Conservation (phyloP, 2,113 vertebrate species). For the Dermatemys mawii region DNA sequence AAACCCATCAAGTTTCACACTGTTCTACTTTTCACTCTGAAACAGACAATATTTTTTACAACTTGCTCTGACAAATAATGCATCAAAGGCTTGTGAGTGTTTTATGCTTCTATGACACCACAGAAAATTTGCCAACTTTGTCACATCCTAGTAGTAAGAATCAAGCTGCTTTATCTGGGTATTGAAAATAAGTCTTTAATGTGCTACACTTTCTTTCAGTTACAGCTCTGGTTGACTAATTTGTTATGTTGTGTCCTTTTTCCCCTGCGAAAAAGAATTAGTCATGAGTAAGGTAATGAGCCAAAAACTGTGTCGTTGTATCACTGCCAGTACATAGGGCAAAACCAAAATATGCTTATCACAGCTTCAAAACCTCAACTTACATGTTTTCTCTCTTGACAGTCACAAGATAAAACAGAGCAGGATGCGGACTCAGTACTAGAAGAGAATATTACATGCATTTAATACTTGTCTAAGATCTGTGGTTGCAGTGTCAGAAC, state of each 20-base stretch:
- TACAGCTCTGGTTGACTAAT: conserved; percentile 52
- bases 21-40: neutral
- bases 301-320: conserved; percentile 30
- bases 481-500: neutral
- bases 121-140: conserved; percentile 35
- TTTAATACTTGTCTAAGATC: neutral
- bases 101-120: conserved; percentile 33
- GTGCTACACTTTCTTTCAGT: conserved; percentile 3
- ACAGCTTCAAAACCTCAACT: conserved; percentile 31
- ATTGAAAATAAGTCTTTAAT: conserved; percentile 50
- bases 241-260: conserved; percentile 28
- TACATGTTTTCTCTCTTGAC: neutral
- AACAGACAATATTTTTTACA: conserved; percentile 14
- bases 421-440: neutral
- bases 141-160: conserved; percentile 29
- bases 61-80: conserved; percentile 13
- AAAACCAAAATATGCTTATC: conserved; percentile 57
- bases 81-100: conserved; percentile 17
- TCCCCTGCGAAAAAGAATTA: conserved; percentile 38
- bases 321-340: conserved; percentile 25
- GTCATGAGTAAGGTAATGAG: conserved; percentile 23
- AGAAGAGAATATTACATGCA: neutral
- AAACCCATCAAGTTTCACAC: conserved; percentile 11
- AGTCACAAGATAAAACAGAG: conserved; percentile 42
- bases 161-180: conserved; percentile 41